These are phyloP conservation scores for Bovichtus variegatus DNA, from an alignment of 2,797 vertebrate genomes.

Conservation along the genomic window DNA sequence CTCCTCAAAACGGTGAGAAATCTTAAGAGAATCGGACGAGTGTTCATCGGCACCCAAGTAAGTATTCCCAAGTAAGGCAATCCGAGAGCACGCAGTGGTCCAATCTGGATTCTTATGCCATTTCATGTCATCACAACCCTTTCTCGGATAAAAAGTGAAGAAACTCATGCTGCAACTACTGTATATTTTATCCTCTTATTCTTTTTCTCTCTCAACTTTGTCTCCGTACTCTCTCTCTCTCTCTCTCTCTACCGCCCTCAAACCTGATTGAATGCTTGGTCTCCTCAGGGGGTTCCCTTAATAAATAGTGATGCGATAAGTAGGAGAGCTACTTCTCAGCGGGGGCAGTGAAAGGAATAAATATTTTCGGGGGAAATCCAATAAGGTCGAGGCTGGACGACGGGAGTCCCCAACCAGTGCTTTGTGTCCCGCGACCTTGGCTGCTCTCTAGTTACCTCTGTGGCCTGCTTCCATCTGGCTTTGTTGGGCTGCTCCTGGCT, in stretches of 20 bases:
- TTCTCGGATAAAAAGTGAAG: slow-evolving; percentile 31
- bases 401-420: slow-evolving; percentile 65
- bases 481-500: slow-evolving; percentile 21
- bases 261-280: slow-evolving; percentile 47
- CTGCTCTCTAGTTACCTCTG: slow-evolving; percentile 41
- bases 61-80: slow-evolving; percentile 33
- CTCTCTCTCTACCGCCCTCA: slow-evolving; percentile 18
- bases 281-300: slow-evolving; percentile 64
- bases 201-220: background rate
- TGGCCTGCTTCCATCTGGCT: slow-evolving; percentile 42
- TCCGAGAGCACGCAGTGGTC: slow-evolving; percentile 31
- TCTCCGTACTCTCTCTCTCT: slow-evolving; percentile 4
- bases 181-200: slow-evolving; percentile 11
- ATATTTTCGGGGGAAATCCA: slow-evolving; percentile 79
- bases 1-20: slow-evolving; percentile 54
- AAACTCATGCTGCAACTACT: slow-evolving; percentile 13
- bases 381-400: slow-evolving; percentile 68
- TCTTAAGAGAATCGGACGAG: slow-evolving; percentile 35
- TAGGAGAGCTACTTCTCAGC: slow-evolving; percentile 72
- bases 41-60: slow-evolving; percentile 27
- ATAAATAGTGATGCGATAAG: slow-evolving; percentile 84
- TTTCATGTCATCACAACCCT: slow-evolving; percentile 41
- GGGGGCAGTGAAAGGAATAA: slow-evolving; percentile 73
- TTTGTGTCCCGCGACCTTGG: slow-evolving; percentile 30
- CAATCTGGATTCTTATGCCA: slow-evolving; percentile 30